Percentiles rank a stretch among this genome's conserved stretches.
Conservation (phyloP, 1,140 invertebrate species). For the Drosophila albomicans region DNA sequence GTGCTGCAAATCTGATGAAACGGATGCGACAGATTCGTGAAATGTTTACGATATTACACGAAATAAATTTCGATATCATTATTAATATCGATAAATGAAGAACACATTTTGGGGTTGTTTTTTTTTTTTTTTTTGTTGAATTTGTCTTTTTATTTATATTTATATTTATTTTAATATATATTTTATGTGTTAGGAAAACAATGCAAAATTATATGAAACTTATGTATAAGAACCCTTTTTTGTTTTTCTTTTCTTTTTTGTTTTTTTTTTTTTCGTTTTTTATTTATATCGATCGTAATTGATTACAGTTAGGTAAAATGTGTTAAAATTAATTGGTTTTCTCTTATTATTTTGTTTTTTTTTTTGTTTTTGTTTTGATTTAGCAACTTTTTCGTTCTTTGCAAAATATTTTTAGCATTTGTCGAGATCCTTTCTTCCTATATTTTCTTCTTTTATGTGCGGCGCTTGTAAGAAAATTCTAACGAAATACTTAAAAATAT, state of each 20-base stretch:
- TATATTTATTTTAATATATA: constrained; percentile 65
- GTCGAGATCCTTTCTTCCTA: constrained; percentile 61
- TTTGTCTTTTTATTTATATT: constrained; percentile 65
- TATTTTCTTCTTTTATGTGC: constrained; percentile 31
- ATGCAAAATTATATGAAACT: constrained; percentile 74
- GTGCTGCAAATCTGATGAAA: constrained; percentile 2
- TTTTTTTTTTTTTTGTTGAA: constrained; percentile 37
- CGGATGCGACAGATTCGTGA: constrained; percentile 6
- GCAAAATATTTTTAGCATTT: constrained; percentile 55
- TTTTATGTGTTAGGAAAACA: constrained; percentile 75
- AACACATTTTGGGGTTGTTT: not conserved
- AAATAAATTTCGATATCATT: no score
- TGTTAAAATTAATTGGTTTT: constrained; percentile 39
- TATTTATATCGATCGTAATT: constrained; percentile 34
- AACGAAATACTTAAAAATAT: constrained; percentile 50
- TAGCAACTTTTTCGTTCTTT: constrained; percentile 50
- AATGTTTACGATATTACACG: not conserved
- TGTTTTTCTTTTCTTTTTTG: constrained; percentile 15
- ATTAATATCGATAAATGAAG: not conserved
- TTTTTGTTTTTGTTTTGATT: constrained; percentile 60
- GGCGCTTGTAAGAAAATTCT: constrained; percentile 46
- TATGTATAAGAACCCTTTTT: constrained; percentile 71
- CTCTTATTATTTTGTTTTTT: constrained; percentile 13
- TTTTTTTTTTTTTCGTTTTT: not conserved
- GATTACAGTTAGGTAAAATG: constrained; percentile 66